A percentile compares a stretch with the other conserved stretches of the same genome.
phyloP scores from a whole-genome alignment of 2,113 vertebrate species.

The Paramormyrops kingsleyae region DNA sequence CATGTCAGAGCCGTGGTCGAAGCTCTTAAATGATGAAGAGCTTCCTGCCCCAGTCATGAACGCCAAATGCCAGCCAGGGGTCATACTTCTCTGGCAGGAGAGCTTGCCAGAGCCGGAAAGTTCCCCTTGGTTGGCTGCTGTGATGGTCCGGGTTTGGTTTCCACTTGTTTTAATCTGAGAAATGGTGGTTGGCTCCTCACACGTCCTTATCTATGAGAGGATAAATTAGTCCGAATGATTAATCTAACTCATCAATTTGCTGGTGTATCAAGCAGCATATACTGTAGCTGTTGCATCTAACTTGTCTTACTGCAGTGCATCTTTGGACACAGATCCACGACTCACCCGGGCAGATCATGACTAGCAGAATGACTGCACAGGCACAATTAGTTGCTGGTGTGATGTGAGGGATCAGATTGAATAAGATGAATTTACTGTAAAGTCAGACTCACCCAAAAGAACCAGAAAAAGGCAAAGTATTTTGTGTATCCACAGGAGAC shows the following conservation, averaged over 20 bases:
- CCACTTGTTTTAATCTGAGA: not conserved
- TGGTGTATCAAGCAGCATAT: not conserved
- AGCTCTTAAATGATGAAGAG: not conserved
- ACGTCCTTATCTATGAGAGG: not conserved
- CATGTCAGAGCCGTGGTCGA: not conserved
- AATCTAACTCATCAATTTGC: not conserved
- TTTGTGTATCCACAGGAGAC: not conserved
- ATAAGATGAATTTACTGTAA: not conserved
- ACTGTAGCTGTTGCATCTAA: not conserved
- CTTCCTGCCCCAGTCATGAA: not conserved
- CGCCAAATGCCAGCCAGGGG: not conserved
- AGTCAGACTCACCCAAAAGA: not conserved
- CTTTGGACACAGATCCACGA: not conserved
- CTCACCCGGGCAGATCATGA: not conserved
- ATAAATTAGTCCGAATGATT: not conserved
- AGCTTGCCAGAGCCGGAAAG: not conserved
- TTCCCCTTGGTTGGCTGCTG: not conserved
- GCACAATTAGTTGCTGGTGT: not conserved
- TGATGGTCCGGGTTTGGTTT: not conserved
- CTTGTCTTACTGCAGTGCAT: not conserved
- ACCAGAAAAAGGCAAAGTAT: not conserved
- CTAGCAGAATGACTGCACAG: not conserved
- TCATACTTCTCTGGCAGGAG: not conserved
- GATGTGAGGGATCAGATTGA: not conserved
- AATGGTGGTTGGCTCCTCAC: not conserved